These are phyloP conservation scores for Drosophila pseudotalamancana DNA, from an alignment of 2,888 invertebrate species.

Conservation along the genomic window DNA sequence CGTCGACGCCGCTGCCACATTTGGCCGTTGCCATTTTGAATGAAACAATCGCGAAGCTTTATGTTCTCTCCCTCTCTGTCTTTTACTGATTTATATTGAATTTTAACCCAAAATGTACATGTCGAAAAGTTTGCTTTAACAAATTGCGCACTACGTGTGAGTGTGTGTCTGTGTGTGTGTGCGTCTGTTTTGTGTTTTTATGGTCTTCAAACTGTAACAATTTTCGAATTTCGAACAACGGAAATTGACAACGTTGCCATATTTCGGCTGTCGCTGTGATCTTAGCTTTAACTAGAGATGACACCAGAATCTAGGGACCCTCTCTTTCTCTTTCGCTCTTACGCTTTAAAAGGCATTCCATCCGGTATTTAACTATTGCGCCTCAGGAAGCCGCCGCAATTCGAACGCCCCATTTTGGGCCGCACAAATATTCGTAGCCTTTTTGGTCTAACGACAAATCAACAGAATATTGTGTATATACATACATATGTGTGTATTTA, in stretches of 20 bases:
- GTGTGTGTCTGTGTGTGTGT: conserved; percentile 8
- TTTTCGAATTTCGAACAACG: conserved; percentile 58
- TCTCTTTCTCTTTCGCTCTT: neutral
- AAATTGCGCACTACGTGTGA: neutral
- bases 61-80: conserved; percentile 10
- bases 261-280: conserved; percentile 27
- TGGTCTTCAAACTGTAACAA: conserved; percentile 65
- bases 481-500: neutral
- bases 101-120: conserved; percentile 69
- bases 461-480: neutral
- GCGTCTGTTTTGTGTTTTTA: conserved; percentile 25
- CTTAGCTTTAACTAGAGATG: conserved; percentile 26
- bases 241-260: conserved; percentile 69
- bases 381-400: conserved; percentile 51
- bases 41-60: conserved; percentile 32
- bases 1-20: conserved; percentile 50
- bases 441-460: conserved; percentile 42
- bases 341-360: conserved; percentile 62
- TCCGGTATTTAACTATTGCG: conserved; percentile 56
- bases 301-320: conserved; percentile 17
- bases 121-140: conserved; percentile 33
- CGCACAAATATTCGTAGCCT: conserved; percentile 41
- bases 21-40: conserved; percentile 72
- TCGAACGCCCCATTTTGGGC: conserved; percentile 43
- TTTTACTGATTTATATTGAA: conserved; percentile 45